phyloP scores from a whole-genome alignment of 2,888 invertebrate species.

The Harpalus rubripes region DNA sequence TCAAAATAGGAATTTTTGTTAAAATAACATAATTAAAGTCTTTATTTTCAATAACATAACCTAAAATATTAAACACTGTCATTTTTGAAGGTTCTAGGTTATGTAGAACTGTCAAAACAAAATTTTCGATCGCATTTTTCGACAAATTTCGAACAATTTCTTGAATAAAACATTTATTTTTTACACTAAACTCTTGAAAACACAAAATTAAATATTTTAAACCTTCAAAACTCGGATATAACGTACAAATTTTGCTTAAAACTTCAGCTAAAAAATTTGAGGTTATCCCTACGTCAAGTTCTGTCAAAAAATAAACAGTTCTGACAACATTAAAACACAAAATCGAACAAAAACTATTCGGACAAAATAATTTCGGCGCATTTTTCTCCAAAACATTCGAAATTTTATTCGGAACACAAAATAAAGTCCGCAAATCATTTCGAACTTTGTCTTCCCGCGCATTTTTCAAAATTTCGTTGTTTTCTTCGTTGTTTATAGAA shows the following conservation, averaged over 20 bases:
- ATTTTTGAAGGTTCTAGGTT: slow-evolving; percentile 78
- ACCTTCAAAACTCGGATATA: slow-evolving; percentile 79
- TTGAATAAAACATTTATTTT: slow-evolving; percentile 78
- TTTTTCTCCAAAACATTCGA: slow-evolving; percentile 83
- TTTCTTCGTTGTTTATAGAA: slow-evolving; percentile 27
- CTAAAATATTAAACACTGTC: slow-evolving; percentile 78
- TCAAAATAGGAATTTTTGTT: slow-evolving; percentile 82
- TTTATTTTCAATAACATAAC: slow-evolving; percentile 77
- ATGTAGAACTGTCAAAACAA: slow-evolving; percentile 81
- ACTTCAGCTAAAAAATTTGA: slow-evolving; percentile 78
- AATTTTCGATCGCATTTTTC: slow-evolving; percentile 80
- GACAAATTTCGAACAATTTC: slow-evolving; percentile 80
- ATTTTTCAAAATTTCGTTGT: slow-evolving; percentile 67
- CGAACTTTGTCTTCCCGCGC: slow-evolving; percentile 76
- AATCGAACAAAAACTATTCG: slow-evolving; percentile 80
- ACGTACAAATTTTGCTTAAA: slow-evolving; percentile 81
- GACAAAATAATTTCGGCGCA: slow-evolving; percentile 81
- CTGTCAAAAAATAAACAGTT: slow-evolving; percentile 81
- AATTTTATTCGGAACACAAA: slow-evolving; percentile 85
- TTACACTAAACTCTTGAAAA: slow-evolving; percentile 79
- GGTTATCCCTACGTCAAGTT: slow-evolving; percentile 69
- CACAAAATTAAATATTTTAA: slow-evolving; percentile 80
- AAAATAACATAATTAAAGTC: slow-evolving; percentile 85
- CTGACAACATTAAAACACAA: slow-evolving; percentile 82
- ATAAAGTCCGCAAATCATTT: slow-evolving; percentile 81